Conservation (phyloP, 2,888 invertebrate species). For the Tachina grossa region DNA sequence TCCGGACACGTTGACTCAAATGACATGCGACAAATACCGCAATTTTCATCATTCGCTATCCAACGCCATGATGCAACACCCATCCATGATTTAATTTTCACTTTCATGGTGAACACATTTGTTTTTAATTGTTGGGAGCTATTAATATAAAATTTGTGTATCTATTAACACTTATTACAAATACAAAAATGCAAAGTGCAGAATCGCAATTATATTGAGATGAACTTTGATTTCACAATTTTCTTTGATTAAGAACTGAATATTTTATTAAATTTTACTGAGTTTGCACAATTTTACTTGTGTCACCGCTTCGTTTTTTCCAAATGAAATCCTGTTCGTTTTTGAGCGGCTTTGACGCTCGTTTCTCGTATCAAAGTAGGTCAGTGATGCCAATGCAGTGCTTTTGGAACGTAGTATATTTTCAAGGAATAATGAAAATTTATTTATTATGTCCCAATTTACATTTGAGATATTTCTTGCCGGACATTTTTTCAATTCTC, state of each 20-base stretch:
- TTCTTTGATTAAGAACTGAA: not conserved
- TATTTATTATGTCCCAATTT: too few relatives aligned
- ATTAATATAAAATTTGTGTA: not conserved
- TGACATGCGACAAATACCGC: slow-evolving; percentile 99
- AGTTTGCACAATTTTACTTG: slow-evolving; percentile 10
- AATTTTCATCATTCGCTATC: slow-evolving; percentile 99
- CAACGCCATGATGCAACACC: slow-evolving; percentile 99
- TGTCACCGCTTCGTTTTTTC: slow-evolving; percentile 6
- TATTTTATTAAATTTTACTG: not conserved
- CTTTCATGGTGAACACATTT: slow-evolving; percentile 80
- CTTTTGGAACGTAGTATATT: not conserved
- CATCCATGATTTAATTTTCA: slow-evolving; percentile 87
- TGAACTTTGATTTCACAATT: not conserved
- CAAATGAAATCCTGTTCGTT: slow-evolving; percentile 2
- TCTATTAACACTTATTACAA: not conserved
- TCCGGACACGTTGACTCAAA: slow-evolving; percentile 99
- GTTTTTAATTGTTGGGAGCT: slow-evolving; percentile 10
- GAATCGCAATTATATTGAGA: too few relatives aligned
- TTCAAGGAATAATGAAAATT: too few relatives aligned
- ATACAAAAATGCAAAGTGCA: too few relatives aligned
- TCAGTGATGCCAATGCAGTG: slow-evolving; percentile 12
- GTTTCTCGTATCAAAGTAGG: slow-evolving; percentile 19
- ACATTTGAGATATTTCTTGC: too few relatives aligned
- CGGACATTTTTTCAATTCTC: too few relatives aligned
- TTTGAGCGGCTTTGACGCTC: not conserved